Evolutionary conservation across 2,797 vertebrate genomes (phyloP), one percentile per base, ranked within the genome.

Genomic region (Chaenodraco wilsoni): DNA sequence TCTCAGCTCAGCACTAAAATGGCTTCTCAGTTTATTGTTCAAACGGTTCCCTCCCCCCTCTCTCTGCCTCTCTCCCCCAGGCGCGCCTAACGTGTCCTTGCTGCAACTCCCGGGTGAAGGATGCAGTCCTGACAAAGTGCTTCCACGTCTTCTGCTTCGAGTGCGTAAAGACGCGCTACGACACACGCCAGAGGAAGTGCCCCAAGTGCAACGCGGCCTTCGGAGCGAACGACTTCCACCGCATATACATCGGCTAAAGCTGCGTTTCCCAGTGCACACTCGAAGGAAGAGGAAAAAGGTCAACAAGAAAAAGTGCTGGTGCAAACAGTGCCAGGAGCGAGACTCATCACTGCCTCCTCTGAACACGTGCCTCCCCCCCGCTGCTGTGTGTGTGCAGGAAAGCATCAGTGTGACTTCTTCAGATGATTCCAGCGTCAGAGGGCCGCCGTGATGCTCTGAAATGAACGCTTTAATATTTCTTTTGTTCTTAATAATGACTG

Each of bases 71-170:
- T 0, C 0, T 21, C 50, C 9, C 72, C 8, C 85, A 99, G 98
- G 96, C 97, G 3, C 96, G 96, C 1, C 92, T 99, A 84, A 98
- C 97, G 0, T 99, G 98, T 85, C 98, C 97, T 0, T 99, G 98
- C 95, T 99, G 98, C 83, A 99, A 99, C 90, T 97, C 97, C 52
- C 96, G 96, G 41, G 97, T 98, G 78, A 99, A 99, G 94, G 98
- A 99, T 0, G 97, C 97, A 0, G 97, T 99, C 0, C 95, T 99
- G 74, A 99, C 98, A 4, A 99, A 99, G 91, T 99, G 98, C 90
- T 99, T 99, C 86, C 98, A 99, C 0, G 97, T 99, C 50, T 99
- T 99, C 95, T 99, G 98, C 92, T 99, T 99, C 1, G 97, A 99
- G 90, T 99, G 98, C 2, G 97, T 99, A 19, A 99, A 99, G 88